These are phyloP conservation scores for Fundulus diaphanus DNA, from an alignment of 2,797 vertebrate species.

Conservation along the genomic window DNA sequence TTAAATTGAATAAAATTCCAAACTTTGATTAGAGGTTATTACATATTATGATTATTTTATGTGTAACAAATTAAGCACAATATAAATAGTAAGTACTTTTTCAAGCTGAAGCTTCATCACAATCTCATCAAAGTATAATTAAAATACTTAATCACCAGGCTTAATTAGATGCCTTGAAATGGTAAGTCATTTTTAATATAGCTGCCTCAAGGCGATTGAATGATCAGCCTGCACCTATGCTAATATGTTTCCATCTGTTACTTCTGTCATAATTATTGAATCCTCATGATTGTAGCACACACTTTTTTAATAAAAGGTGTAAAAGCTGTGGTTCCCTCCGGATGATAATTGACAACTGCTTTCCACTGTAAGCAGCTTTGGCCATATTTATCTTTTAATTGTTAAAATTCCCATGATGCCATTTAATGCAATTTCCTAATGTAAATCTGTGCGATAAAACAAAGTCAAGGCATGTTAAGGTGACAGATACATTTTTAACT, in stretches of 20 bases:
- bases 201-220: not conserved
- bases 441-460: not conserved
- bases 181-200: not conserved
- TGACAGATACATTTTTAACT: not conserved
- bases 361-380: not conserved
- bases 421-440: not conserved
- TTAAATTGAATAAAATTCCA: not conserved
- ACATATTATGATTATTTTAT: not conserved
- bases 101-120: not conserved
- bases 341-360: not conserved
- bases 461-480: not conserved
- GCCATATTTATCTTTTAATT: not conserved
- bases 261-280: not conserved
- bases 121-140: slow-evolving; percentile 3
- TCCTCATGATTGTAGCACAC: not conserved
- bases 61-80: not conserved
- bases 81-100: not conserved
- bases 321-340: not conserved
- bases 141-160: not conserved
- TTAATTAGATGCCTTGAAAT: not conserved
- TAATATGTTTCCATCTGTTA: slow-evolving; percentile 6
- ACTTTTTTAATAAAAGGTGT: not conserved
- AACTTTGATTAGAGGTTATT: not conserved
- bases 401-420: not conserved
- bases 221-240: not conserved